Base-by-base conservation (phyloP, 1,140 invertebrate species). In the Oncopeltus fasciatus region DNA sequence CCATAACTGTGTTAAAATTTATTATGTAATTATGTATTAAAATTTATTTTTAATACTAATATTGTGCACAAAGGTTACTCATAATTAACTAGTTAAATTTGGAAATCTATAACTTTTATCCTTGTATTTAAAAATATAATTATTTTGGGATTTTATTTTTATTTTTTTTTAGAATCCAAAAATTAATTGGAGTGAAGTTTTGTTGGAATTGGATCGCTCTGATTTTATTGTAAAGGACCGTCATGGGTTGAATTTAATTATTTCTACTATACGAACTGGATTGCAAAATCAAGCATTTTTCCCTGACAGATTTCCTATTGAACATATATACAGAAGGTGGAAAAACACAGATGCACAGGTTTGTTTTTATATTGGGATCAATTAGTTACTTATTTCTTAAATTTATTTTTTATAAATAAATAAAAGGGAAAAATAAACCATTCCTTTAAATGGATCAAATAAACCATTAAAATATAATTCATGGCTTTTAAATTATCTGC, bases 121-220 rank as follows among this genome's bases (percentile, higher is more conserved):
- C n/a, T n/a, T n/a, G n/a, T n/a, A n/a, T n/a, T n/a, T n/a, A n/a
- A n/a, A 8, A 59, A 38, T 20, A 9, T 38, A 59, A 18, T 46
- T 26, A 46, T 60, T 60, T 12, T 53, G 4, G 2, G 29, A 5
- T 61, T 33, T 57, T n/a, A 29, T 21, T 60, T 57, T 65, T 56
- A 8, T 59, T 57, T 47, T 66, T 63, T 68, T 73, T 43, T 61
- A 81, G 76, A 74, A 76, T 64, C 85, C 88, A 9, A 86, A 84
- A 68, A 72, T 97, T 31, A 85, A 86, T 68, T 97, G 94, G 92
- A 90, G 86, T 69, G 94, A 96, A 69, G 90, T 98, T 0, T 84
- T 95, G 51, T 72, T 83, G 60, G 89, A 95, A 72, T 73, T 96
- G 29, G 95, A 98, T 72, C 88, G 96, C 73, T 78, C 84, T 11